Percentiles rank a stretch among this genome's conserved stretches.
Evolutionary conservation across 2,113 vertebrate genomes (phyloP).

Genomic region (Myotis brandtii): DNA sequence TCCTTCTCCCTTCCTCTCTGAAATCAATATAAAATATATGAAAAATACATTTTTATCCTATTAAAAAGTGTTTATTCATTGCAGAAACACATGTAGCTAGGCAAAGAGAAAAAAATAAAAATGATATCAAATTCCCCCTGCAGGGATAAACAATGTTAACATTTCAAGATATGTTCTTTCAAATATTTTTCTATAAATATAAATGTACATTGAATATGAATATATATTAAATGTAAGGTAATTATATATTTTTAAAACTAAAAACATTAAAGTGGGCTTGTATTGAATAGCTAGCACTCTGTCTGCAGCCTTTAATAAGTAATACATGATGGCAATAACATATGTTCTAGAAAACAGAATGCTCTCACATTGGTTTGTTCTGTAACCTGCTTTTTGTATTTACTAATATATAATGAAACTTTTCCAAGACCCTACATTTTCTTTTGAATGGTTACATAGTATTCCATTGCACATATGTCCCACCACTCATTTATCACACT

Average conservation of each 20-base stretch:
- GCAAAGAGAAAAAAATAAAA: constrained; percentile 51
- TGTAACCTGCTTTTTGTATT: constrained; percentile 21
- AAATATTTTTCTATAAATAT: not conserved
- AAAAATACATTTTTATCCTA: not conserved
- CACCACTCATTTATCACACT: not conserved
- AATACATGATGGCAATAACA: not conserved
- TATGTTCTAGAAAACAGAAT: not conserved
- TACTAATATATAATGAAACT: not conserved
- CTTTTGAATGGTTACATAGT: not conserved
- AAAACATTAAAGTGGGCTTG: not conserved
- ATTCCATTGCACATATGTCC: not conserved
- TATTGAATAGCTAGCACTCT: not conserved
- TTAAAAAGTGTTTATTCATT: constrained; percentile 18
- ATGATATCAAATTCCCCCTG: not conserved
- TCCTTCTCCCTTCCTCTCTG: too few relatives aligned
- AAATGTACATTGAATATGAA: not conserved
- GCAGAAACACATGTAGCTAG: not conserved
- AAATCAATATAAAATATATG: too few relatives aligned
- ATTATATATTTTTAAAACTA: not conserved
- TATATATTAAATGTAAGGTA: not conserved
- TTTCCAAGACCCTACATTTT: not conserved
- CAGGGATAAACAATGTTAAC: constrained; percentile 2
- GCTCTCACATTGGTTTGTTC: not conserved
- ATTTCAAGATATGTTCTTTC: not conserved
- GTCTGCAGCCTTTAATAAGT: not conserved